Evolutionary conservation across 2,888 invertebrate species (phyloP), one percentile per base, ranked within the genome.

Genomic region (Trichacis sp.): DNA sequence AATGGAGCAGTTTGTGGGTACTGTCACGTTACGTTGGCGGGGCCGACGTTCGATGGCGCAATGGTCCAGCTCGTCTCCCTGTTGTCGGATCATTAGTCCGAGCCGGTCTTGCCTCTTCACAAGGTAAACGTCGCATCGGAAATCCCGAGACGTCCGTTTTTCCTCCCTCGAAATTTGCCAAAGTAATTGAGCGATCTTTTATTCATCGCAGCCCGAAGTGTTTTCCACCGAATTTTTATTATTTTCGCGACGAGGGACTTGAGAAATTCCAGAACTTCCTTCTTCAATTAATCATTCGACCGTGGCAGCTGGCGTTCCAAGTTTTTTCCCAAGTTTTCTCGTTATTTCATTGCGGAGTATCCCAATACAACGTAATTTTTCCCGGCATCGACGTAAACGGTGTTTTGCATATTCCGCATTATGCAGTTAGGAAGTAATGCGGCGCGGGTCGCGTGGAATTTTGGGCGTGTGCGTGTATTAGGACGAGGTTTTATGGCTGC

Each of bases 1-100:
- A 49, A 3, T 3, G 8, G 4, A 8, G 8, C 24, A 24, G 8
- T 24, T 3, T n/a, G n/a, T n/a, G n/a, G n/a, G n/a, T n/a, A n/a
- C n/a, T n/a, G n/a, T n/a, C n/a, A n/a, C n/a, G n/a, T n/a, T n/a
- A n/a, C n/a, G n/a, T n/a, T n/a, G n/a, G n/a, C n/a, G n/a, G n/a
- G n/a, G n/a, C n/a, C n/a, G 24, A 24, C 61, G 51, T 64, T 71
- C 61, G 67, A 72, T 64, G 70, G 72, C 66, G 69, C 69, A 61
- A 20, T 56, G 43, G 43, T 43, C 12, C 46, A 46, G 30, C 46
- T 52, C 48, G 40, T 48, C 49, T 51, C n/a, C 24, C 14, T 38
- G 15, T 29, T 5, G 24, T 15, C 42, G 42, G 42, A 49, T 47
- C 51, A 52, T 62, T 47, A 46, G 54, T 50, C 17, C 40, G 11